Base-by-base conservation (phyloP, 2,888 invertebrate genomes). In the Anthoptus insignis region DNA sequence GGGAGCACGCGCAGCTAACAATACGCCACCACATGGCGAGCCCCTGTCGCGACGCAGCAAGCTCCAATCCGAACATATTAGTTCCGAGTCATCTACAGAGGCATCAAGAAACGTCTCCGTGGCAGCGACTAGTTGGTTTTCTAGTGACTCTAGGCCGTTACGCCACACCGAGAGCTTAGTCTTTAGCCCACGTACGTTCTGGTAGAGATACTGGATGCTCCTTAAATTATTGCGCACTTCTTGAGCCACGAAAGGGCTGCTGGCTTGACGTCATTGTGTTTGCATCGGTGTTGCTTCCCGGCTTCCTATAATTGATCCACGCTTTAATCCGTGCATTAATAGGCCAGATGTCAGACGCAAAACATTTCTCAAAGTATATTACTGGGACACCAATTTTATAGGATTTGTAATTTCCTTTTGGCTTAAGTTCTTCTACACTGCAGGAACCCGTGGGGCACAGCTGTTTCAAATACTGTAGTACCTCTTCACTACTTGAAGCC, bases 401-500 rank as follows among this genome's bases (percentile, higher is more conserved):
- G n/a, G 37, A 37, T 37, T 37, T 37, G n/a, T 37, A 37, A 9
- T 68, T 50, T 1, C 73, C 73, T 54, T 42, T 71, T 0, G 75
- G 16, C 0, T 59, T 68, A 0, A 75, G 49, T 32, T 73, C 72
- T 7, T 71, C 66, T 0, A 77, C 70, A 0, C 65, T 71, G 22
- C 70, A 74, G 0, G 66, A 37, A 1, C 39, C 68, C 0, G 19
- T 39, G 7, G 68, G 60, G 34, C 67, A 72, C 0, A 73, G 39
- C 9, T 67, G 29, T 0, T 32, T 32, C 0, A 75, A 50, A 37
- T 76, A 72, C 2, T 39, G 29, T 0, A 34, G 50, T 1, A 73
- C 24, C 0, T 74, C 74, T 4, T 67, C 66, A 2, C 58, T 57
- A 4, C 24, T 27, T 0, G 74, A 76, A 7, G 42, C 70, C 76